Evolutionary conservation across 23 tunicate genomes (phyloP).

Genomic region (Trididemnum nubilum): DNA sequence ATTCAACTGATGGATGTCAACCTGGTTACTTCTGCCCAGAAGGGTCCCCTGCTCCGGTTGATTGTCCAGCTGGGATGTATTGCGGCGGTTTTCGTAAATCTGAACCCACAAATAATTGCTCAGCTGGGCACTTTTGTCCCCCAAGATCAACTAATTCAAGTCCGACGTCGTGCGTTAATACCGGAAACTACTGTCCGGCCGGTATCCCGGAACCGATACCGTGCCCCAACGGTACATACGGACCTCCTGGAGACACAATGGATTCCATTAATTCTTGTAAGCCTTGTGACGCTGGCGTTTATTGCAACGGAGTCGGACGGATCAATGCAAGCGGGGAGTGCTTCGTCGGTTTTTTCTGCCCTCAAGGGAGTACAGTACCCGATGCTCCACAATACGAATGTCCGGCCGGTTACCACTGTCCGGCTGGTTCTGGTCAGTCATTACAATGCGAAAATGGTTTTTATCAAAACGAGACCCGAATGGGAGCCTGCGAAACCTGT

Average conservation of each 20-base stretch:
- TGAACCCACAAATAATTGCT: slow-evolving; percentile 54
- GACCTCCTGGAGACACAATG: not conserved
- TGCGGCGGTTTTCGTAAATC: slow-evolving; percentile 43
- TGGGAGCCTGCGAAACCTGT: slow-evolving; percentile 56
- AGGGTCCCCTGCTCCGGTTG: slow-evolving; percentile 42
- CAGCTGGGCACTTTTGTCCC: slow-evolving; percentile 75
- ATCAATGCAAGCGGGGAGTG: slow-evolving; percentile 47
- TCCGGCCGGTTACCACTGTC: slow-evolving; percentile 74
- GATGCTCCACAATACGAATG: slow-evolving; percentile 42
- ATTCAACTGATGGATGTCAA: slow-evolving; percentile 28
- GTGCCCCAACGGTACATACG: slow-evolving; percentile 88
- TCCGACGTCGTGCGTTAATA: not conserved
- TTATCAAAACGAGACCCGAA: slow-evolving; percentile 60
- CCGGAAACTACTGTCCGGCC: slow-evolving; percentile 80
- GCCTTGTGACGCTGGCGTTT: slow-evolving; percentile 62
- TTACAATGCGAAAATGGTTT: slow-evolving; percentile 68
- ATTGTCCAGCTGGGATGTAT: slow-evolving; percentile 70
- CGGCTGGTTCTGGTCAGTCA: slow-evolving; percentile 54
- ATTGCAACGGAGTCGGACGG: slow-evolving; percentile 60
- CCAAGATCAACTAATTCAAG: slow-evolving; percentile 27
- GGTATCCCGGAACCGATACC: slow-evolving; percentile 58
- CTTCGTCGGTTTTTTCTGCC: slow-evolving; percentile 84
- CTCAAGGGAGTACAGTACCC: slow-evolving; percentile 38
- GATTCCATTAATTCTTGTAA: slow-evolving; percentile 37
- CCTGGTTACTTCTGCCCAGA: slow-evolving; percentile 67